Evolutionary conservation across 2,113 vertebrate species (phyloP).

Genomic region (Strix uralensis): DNA sequence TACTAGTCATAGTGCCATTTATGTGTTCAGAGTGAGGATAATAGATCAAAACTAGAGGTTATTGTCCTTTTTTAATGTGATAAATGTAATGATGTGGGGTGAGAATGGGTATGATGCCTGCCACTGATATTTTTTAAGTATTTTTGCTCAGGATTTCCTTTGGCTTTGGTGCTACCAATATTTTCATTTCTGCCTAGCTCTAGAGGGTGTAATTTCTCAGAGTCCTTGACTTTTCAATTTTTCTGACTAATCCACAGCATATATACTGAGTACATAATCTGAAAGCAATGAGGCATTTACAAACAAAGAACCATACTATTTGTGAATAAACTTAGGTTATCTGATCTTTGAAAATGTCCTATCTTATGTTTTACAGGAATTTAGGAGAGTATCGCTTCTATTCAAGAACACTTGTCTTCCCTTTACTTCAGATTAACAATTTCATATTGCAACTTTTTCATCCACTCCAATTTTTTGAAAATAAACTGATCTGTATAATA

Average conservation of each 20-base stretch:
- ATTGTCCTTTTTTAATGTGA: background rate
- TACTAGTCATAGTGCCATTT: constrained; percentile 1
- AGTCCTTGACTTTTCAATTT: background rate
- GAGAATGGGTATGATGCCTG: background rate
- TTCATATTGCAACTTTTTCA: background rate
- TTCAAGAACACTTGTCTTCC: background rate
- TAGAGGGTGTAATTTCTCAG: background rate
- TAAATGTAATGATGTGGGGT: background rate
- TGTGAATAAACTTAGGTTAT: background rate
- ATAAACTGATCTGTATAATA: background rate
- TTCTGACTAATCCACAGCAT: background rate
- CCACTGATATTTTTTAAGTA: background rate
- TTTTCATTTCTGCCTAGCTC: background rate
- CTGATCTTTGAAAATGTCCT: background rate
- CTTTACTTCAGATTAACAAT: background rate
- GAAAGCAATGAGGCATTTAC: background rate
- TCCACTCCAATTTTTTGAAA: background rate
- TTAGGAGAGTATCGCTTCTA: background rate
- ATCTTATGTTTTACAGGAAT: background rate
- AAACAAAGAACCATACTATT: background rate
- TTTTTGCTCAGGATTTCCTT: background rate
- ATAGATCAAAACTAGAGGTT: constrained; percentile 66
- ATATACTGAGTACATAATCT: background rate
- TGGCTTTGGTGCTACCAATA: background rate
- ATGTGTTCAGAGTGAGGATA: constrained; percentile 58